Conservation (phyloP, 2,888 invertebrate species). For the Drosophila macrospina region DNA sequence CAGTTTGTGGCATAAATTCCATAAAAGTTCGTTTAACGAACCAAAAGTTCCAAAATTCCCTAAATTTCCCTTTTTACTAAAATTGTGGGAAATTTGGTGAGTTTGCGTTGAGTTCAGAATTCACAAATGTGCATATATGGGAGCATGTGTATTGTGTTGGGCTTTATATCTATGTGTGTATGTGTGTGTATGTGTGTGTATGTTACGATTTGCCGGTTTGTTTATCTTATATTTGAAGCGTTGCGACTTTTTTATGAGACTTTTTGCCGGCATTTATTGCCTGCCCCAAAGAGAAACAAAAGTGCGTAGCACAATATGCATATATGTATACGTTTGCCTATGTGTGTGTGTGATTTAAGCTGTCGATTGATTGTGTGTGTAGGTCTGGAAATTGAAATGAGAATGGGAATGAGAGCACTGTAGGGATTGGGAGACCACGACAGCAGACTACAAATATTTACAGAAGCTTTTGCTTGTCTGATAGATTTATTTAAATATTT, state of each 20-base stretch:
- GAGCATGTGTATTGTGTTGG: slow-evolving; percentile 8
- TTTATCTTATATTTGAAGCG: slow-evolving; percentile 59
- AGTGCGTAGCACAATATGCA: slow-evolving; percentile 29
- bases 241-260: slow-evolving; percentile 37
- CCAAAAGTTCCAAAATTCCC: not conserved
- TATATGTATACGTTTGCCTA: not conserved
- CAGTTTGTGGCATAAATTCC: not conserved
- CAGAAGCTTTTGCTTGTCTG: slow-evolving; percentile 34
- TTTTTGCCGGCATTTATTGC: slow-evolving; percentile 48
- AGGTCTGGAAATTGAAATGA: slow-evolving; percentile 4
- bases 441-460: slow-evolving; percentile 55
- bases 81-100: slow-evolving; percentile 46
- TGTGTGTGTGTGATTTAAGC: slow-evolving; percentile 6
- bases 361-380: not conserved
- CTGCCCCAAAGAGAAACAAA: slow-evolving; percentile 39
- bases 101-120: slow-evolving; percentile 39
- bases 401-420: not conserved
- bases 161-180: slow-evolving; percentile 17
- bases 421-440: slow-evolving; percentile 12
- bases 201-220: slow-evolving; percentile 54
- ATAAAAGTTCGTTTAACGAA: not conserved
- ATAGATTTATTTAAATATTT: slow-evolving; percentile 46
- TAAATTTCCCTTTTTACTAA: slow-evolving; percentile 7
- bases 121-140: not conserved
- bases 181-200: no score